Evolutionary conservation across 2,888 invertebrate genomes (phyloP), one percentile per base, ranked within the genome.

Genomic region (Coecobrya sp.): DNA sequence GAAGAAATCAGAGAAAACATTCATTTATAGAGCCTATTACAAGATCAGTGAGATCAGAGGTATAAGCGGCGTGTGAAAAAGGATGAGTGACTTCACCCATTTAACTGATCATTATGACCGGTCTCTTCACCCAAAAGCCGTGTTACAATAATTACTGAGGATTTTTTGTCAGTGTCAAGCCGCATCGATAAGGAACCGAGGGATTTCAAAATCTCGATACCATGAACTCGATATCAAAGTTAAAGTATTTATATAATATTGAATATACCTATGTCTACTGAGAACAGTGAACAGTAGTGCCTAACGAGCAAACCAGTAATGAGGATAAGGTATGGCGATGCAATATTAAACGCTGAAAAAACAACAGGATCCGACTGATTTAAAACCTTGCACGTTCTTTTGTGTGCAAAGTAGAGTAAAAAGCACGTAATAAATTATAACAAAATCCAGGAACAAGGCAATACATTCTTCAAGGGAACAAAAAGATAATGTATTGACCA

Each of bases 291-390:
- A 0, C 3, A 70, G n/a, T n/a, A 70, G 70, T 49, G 4, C 13
- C 49, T 76, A 76, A 76, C 76, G 49, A 76, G 76, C 30, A 11
- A 76, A 16, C 13, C 2, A 4, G 49, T 86, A 59, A 70, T 87
- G 62, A 87, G 62, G 65, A 87, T 87, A 42, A 86, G 19, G 59
- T 36, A 36, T 70, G 49, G 30, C 22, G 22, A 45, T 76, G 76
- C 45, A 2, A 36, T 70, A n/a, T 70, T 82, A 13, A 49, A 22
- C 16, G 3, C 19, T 16, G 22, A 36, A 76, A 62, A 86, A 91
- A 86, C 68, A 86, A 86, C 68, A 91, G 86, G 62, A 91, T 45
- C 13, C 11, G 86, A 86, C 70, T 91, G 91, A 91, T 91, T 91
- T 91, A 86, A 62, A 68, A 55, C 36, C 2, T 16, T 86, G 49